phyloP scores from a whole-genome alignment of 2,113 vertebrate species.

The Cyprinus carpio region DNA sequence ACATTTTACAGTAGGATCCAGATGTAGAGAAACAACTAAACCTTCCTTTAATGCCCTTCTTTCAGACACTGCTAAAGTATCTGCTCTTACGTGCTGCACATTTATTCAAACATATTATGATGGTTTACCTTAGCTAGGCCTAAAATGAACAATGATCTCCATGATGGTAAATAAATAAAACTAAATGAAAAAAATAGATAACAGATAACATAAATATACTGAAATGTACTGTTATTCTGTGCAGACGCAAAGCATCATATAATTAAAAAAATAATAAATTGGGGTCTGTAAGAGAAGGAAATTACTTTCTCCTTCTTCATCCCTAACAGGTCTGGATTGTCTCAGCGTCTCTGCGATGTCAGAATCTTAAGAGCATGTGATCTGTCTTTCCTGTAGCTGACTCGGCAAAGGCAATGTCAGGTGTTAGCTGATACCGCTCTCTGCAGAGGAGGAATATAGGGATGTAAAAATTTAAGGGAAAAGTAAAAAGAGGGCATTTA shows the following conservation, averaged over 20 bases:
- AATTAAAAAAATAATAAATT: too few relatives aligned
- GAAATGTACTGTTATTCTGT: background rate
- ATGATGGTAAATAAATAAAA: too few relatives aligned
- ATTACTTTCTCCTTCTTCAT: conserved; percentile 48
- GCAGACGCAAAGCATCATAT: conserved; percentile 13
- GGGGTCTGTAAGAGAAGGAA: conserved; percentile 27
- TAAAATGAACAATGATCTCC: too few relatives aligned
- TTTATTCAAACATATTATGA: too few relatives aligned
- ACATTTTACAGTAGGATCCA: too few relatives aligned
- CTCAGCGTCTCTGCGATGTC: conserved; percentile 65
- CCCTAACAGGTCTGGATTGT: conserved; percentile 65
- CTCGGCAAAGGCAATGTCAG: conserved; percentile 60
- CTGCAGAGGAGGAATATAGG: conserved; percentile 35
- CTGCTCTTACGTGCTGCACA: too few relatives aligned
- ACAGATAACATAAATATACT: background rate
- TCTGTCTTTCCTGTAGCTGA: conserved; percentile 68
- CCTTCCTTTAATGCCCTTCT: too few relatives aligned
- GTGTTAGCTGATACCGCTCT: conserved; percentile 68
- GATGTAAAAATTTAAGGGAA: conserved; percentile 30
- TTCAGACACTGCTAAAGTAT: too few relatives aligned
- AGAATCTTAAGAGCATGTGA: conserved; percentile 60
- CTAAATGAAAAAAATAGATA: too few relatives aligned
- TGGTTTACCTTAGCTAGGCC: too few relatives aligned
- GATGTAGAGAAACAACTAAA: too few relatives aligned
- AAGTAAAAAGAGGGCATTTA: conserved; percentile 43